Base-by-base conservation (phyloP, 2,888 invertebrate genomes). In the Thereva nobilitata region DNA sequence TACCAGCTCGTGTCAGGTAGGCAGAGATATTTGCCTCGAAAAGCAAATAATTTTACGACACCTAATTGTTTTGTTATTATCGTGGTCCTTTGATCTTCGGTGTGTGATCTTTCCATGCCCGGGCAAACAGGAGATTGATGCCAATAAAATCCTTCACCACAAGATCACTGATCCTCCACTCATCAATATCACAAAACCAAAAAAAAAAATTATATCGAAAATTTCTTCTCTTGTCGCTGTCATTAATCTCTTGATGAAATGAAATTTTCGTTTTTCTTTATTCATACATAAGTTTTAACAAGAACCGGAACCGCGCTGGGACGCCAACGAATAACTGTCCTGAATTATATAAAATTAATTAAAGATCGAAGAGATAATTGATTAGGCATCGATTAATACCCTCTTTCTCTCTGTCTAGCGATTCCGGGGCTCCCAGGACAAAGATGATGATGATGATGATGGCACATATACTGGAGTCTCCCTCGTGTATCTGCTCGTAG, bases 291-390 rank as follows among this genome's bases (percentile, higher is more conserved):
- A 12, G 23, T 23, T 41, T 42, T 49, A 53, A 66, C 56, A 41
- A 66, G 56, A 66, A 66, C 66, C 66, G 57, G 66, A 66, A 66
- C 66, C 64, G 41, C 38, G 38, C 44, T 54, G 55, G 23, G 23
- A 23, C 23, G 23, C 23, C 23, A 34, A 54, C 40, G 38, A 64
- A 45, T 45, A 68, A 68, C 68, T 70, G 70, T 70, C 47, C 66
- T 66, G 68, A 70, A 68, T 68, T 68, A 68, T 76, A 75, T 76
- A 78, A 79, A 80, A 80, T 80, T 80, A 80, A 80, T 80, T 80
- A 80, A 80, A 80, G 80, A 80, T 80, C 73, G 76, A n/a, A 76
- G 77, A 79, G 80, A 80, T 80, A 80, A 80, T 79, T 79, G 79
- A 80, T 80, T 80, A 80, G 78, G 74, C 76, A 74, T 74, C 80